Conservation (phyloP, 2,888 invertebrate genomes). For the Schizaphis graminum region DNA sequence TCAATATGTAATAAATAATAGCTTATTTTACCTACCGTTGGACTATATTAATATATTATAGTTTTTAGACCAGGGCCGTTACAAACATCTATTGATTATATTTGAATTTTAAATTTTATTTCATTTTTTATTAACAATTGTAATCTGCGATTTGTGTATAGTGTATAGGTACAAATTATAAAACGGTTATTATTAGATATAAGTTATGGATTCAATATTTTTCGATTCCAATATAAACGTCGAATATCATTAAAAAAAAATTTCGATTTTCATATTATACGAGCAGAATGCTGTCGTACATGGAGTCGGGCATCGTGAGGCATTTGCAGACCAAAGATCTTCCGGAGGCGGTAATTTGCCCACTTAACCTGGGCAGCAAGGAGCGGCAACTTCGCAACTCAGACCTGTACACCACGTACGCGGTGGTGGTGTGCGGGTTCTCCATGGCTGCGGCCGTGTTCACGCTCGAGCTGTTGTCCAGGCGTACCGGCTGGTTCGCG, state of each 20-base stretch:
- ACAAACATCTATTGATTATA: too few species aligned
- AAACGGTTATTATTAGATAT: too few species aligned
- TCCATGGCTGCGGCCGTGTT: slow-evolving; percentile 78
- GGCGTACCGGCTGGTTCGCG: slow-evolving; percentile 51
- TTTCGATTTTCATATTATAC: neutral
- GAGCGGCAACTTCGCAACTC: slow-evolving; percentile 83
- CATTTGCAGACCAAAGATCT: slow-evolving; percentile 77
- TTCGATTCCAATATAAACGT: too few species aligned
- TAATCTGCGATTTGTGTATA: too few species aligned
- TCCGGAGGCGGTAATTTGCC: slow-evolving; percentile 84
- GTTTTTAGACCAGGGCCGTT: too few species aligned
- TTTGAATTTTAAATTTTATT: too few species aligned
- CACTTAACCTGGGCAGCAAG: slow-evolving; percentile 83
- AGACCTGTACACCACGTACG: slow-evolving; percentile 85
- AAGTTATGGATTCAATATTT: too few species aligned
- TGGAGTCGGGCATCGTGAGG: slow-evolving; percentile 83
- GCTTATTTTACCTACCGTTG: too few species aligned
- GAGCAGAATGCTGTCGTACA: slow-evolving; percentile 77
- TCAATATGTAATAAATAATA: too few species aligned
- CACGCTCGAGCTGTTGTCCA: slow-evolving; percentile 75
- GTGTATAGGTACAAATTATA: too few species aligned
- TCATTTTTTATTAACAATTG: too few species aligned
- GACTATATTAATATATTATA: too few species aligned
- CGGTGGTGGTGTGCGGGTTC: slow-evolving; percentile 81
- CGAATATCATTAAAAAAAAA: neutral